Evolutionary conservation across 2,797 vertebrate species (phyloP).

Genomic region (Echeneis naucrates): DNA sequence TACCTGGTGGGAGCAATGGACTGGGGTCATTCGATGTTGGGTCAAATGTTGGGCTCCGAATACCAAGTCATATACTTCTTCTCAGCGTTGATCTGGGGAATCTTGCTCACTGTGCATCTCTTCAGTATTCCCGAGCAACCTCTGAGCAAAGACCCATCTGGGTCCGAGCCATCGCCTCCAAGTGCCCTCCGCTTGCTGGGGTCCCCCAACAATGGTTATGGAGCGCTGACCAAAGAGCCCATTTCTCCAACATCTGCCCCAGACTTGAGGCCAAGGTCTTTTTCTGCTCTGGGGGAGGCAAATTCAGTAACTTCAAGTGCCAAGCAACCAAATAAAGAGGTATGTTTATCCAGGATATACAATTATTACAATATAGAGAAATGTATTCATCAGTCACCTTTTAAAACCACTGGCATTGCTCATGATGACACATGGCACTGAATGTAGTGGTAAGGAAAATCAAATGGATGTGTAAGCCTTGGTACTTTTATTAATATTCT

Average conservation of each 20-base stretch:
- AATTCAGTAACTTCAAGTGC: conserved; percentile 80
- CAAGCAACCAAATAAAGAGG: conserved; percentile 80
- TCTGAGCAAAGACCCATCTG: conserved; percentile 64
- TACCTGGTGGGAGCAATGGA: conserved; percentile 96
- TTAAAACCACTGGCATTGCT: neutral
- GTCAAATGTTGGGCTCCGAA: conserved; percentile 89
- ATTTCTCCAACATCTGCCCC: conserved; percentile 37
- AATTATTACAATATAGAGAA: neutral
- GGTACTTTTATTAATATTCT: no score
- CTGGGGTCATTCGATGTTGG: conserved; percentile 90
- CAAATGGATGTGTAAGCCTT: neutral
- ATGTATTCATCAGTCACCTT: neutral
- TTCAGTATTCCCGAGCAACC: conserved; percentile 94
- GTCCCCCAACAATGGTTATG: conserved; percentile 77
- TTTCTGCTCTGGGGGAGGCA: conserved; percentile 78
- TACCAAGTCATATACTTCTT: conserved; percentile 98
- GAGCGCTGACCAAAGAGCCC: conserved; percentile 81
- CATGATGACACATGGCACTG: neutral
- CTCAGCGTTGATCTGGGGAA: conserved; percentile 86
- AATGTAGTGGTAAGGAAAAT: neutral
- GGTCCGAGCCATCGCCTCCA: conserved; percentile 33
- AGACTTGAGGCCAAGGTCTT: conserved; percentile 75
- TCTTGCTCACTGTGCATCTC: conserved; percentile 90
- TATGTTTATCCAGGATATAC: conserved; percentile 51
- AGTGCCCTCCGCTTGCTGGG: conserved; percentile 72